A percentile compares a stretch with the other conserved stretches of the same genome.
Evolutionary conservation across 2,113 vertebrate species (phyloP).

Genomic region (Glareola pratincola): DNA sequence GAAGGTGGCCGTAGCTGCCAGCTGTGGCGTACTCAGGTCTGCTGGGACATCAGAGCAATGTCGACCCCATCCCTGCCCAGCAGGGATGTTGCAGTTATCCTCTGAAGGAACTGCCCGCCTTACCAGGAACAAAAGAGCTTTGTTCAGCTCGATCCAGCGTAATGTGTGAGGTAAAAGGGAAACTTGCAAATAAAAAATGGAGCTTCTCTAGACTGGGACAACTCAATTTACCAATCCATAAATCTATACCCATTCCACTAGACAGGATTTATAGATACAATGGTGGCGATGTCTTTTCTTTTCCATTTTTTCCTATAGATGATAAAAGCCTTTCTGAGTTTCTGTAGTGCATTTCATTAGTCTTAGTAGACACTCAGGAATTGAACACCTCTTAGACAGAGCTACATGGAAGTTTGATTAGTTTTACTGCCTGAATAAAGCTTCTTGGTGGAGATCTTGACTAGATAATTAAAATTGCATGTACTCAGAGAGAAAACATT

Average conservation of each 20-base stretch:
- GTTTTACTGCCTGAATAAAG: constrained; percentile 7
- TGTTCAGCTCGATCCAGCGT: not conserved
- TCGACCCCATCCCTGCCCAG: not conserved
- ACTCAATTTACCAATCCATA: not conserved
- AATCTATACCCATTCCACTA: not conserved
- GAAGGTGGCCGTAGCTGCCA: not conserved
- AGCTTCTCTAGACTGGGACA: not conserved
- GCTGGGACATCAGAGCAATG: not conserved
- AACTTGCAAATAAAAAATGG: not conserved
- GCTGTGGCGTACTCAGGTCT: not conserved
- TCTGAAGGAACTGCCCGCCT: not conserved
- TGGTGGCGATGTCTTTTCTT: not conserved
- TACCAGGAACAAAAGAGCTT: not conserved
- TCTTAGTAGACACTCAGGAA: not conserved
- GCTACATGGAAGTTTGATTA: not conserved
- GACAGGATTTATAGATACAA: not conserved
- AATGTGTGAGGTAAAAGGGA: not conserved
- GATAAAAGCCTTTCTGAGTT: not conserved
- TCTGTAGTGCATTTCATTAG: not conserved
- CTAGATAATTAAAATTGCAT: not conserved
- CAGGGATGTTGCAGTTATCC: not conserved
- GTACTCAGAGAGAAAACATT: not conserved
- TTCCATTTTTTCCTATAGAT: not conserved
- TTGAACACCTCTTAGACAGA: not conserved
- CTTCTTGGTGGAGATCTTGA: not conserved